These are phyloP conservation scores for Lasioglossum pauxillum DNA, from an alignment of 2,888 invertebrate genomes.

Conservation along the genomic window DNA sequence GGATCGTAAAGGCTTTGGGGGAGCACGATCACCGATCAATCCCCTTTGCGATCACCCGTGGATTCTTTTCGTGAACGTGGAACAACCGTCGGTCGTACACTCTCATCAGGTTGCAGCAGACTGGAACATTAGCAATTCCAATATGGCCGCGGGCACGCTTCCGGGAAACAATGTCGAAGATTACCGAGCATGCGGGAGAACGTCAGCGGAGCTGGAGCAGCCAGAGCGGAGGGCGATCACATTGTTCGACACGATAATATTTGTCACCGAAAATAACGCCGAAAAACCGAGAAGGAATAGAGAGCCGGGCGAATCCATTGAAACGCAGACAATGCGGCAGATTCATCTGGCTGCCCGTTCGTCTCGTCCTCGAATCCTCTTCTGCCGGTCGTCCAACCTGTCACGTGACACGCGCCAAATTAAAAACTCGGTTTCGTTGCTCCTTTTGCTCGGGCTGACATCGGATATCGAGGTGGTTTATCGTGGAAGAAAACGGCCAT, in stretches of 20 bases:
- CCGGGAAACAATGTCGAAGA: conserved; percentile 82
- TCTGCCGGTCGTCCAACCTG: conserved; percentile 67
- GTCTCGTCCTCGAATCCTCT: conserved; percentile 61
- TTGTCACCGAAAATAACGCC: conserved; percentile 83
- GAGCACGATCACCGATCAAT: conserved; percentile 28
- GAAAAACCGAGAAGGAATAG: conserved; percentile 76
- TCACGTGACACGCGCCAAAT: conserved; percentile 78
- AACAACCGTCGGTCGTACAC: conserved; percentile 38
- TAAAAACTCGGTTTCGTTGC: conserved; percentile 81
- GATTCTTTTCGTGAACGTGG: conserved; percentile 41
- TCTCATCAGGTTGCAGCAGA: conserved; percentile 59
- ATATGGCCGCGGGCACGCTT: conserved; percentile 80
- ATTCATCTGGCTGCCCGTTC: conserved; percentile 81
- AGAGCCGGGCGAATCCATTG: conserved; percentile 80
- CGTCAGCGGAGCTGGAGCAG: conserved; percentile 65
- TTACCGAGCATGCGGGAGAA: conserved; percentile 72
- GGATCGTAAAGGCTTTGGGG: background rate
- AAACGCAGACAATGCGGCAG: conserved; percentile 82
- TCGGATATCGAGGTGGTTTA: conserved; percentile 78
- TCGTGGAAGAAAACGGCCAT: conserved; percentile 62
- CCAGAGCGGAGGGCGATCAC: conserved; percentile 79
- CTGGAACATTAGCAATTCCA: conserved; percentile 80
- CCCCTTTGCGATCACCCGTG: conserved; percentile 40
- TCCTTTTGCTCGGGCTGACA: conserved; percentile 59
- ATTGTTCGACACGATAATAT: conserved; percentile 84